Evolutionary conservation across 2,888 invertebrate genomes (phyloP).

Genomic region (Epirrhoe alternata): DNA sequence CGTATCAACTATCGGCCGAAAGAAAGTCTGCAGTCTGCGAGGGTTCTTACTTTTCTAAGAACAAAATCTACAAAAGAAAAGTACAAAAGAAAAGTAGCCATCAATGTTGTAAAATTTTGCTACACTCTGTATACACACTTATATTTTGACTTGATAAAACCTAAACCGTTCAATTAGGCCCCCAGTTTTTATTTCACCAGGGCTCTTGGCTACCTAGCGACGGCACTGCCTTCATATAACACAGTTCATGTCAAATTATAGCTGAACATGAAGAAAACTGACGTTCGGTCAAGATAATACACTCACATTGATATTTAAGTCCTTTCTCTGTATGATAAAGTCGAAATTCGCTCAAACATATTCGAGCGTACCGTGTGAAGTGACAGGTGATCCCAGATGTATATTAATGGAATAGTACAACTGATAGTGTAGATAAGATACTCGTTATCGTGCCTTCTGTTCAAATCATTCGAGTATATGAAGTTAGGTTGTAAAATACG

Average conservation of each 20-base stretch:
- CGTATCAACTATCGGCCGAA: too few species aligned
- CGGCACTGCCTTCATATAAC: slow-evolving; percentile 15
- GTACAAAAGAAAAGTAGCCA: too few species aligned
- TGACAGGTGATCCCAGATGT: slow-evolving; percentile 57
- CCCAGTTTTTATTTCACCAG: too few species aligned
- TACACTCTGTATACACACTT: too few species aligned
- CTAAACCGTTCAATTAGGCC: too few species aligned
- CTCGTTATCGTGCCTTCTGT: slow-evolving; percentile 56
- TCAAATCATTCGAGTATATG: slow-evolving; percentile 27
- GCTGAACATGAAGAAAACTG: slow-evolving; percentile 26
- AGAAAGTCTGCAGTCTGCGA: too few species aligned
- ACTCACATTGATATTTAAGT: slow-evolving; percentile 8
- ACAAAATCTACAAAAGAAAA: too few species aligned
- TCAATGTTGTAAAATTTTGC: too few species aligned
- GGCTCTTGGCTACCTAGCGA: too few species aligned
- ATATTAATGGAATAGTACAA: slow-evolving; percentile 54
- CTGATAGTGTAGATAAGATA: slow-evolving; percentile 62
- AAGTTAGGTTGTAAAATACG: slow-evolving; percentile 14
- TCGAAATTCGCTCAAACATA: slow-evolving; percentile 25
- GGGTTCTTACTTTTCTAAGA: too few species aligned
- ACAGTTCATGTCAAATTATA: slow-evolving; percentile 28
- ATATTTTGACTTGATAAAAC: too few species aligned
- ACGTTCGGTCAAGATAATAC: slow-evolving; percentile 27
- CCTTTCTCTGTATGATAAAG: slow-evolving; percentile 10
- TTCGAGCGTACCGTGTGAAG: slow-evolving; percentile 53